Evolutionary conservation across 2,888 invertebrate genomes (phyloP), one percentile per base, ranked within the genome.

Genomic region (Apantesis nais): DNA sequence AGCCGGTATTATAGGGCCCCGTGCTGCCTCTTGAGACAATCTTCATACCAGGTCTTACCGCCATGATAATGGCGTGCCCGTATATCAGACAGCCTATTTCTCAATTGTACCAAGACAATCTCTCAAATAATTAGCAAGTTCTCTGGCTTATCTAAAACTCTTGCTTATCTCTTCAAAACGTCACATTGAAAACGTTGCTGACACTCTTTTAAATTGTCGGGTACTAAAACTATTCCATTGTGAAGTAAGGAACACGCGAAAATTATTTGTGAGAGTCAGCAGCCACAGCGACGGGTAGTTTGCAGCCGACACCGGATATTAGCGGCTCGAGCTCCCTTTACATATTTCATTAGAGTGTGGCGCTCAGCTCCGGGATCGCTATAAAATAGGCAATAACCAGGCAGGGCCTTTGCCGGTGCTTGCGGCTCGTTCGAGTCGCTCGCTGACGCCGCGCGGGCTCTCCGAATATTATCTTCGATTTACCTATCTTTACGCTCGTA

Each of bases 401-500:
- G 22, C 7, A 12, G 48, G 52, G n/a, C 31, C 55, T 37, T 29
- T n/a, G 31, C 44, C 67, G 48, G 25, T 34, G 44, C 52, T n/a
- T 37, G 62, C 55, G 68, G 62, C 58, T 58, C 41, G 66, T 41
- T 41, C 58, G 58, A 39, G 55, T 25, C 60, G 34, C 16, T 31
- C 65, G 55, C 62, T 37, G 37, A 11, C 52, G 39, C 14, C 67
- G 64, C 39, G 62, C 25, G 29, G 29, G 58, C 62, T 63, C 66
- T 73, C 62, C 62, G 65, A 68, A 75, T 72, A 71, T 71, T 69
- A 67, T 34, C 48, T 52, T 72, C 70, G 63, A 66, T 52, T 73
- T 70, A 70, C 71, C 70, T 70, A 70, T 70, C 66, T 74, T 70
- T 67, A 75, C 66, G 72, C 60, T 41, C 44, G 55, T 25, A 66